Percentiles rank a stretch among this genome's conserved stretches.
These are phyloP conservation scores for Eulacestoma nigropectus DNA, from an alignment of 2,113 vertebrate species.

Conservation along the genomic window DNA sequence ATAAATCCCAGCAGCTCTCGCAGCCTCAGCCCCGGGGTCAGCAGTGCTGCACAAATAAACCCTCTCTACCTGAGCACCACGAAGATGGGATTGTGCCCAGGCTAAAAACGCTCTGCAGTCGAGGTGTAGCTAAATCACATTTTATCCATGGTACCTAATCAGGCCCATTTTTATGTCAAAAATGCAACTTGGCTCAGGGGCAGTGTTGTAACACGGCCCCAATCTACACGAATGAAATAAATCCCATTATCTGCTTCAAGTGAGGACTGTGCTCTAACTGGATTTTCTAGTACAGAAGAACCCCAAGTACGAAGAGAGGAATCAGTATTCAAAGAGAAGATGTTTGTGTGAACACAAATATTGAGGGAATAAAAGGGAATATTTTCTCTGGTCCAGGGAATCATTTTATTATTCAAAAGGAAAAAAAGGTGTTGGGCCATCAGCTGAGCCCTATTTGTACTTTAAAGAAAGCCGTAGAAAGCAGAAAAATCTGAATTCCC, in stretches of 20 bases:
- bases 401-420: neutral
- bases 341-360: neutral
- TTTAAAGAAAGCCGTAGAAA: neutral
- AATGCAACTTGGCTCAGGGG: neutral
- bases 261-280: neutral
- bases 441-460: neutral
- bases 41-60: neutral
- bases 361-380: neutral
- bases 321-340: neutral
- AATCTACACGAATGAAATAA: neutral
- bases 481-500: neutral
- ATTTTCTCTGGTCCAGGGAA: neutral
- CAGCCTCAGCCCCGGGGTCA: neutral
- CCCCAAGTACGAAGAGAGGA: neutral
- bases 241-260: neutral
- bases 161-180: neutral
- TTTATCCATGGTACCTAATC: neutral
- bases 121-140: neutral
- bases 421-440: neutral
- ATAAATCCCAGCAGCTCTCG: neutral
- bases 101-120: neutral
- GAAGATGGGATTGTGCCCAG: neutral
- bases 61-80: neutral
- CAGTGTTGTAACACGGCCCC: neutral
- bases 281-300: neutral